phyloP scores from a whole-genome alignment of 1,140 invertebrate species.

The Asobara japonica region DNA sequence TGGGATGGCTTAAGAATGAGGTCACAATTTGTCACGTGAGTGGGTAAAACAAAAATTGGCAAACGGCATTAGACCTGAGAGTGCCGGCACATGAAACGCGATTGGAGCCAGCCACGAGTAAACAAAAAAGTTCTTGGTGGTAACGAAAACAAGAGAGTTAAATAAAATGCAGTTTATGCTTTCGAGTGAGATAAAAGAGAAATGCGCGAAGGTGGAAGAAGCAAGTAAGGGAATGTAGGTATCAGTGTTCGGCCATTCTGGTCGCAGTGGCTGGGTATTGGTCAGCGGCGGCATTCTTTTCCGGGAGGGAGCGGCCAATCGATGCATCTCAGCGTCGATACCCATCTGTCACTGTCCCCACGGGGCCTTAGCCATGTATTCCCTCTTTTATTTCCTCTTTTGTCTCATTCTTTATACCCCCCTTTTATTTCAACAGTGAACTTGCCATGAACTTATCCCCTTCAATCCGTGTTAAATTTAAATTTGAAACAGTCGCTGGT shows the following conservation, averaged over 20 bases:
- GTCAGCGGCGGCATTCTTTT: constrained; percentile 63
- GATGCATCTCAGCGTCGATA: constrained; percentile 65
- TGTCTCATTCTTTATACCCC: constrained; percentile 26
- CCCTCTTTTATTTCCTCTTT: constrained; percentile 38
- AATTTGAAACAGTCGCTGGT: not conserved
- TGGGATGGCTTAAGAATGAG: constrained; percentile 48
- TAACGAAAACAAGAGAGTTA: constrained; percentile 7
- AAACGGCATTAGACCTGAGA: constrained; percentile 24
- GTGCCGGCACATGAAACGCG: not conserved
- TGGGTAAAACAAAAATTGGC: constrained; percentile 44
- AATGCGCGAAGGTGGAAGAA: constrained; percentile 25
- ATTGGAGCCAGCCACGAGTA: not conserved
- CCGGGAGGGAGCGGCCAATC: constrained; percentile 65
- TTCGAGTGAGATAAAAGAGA: constrained; percentile 20
- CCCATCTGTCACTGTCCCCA: constrained; percentile 65
- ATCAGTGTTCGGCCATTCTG: constrained; percentile 61
- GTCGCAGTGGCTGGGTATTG: constrained; percentile 60
- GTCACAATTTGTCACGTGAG: constrained; percentile 56
- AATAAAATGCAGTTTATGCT: constrained; percentile 7
- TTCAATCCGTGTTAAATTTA: not conserved
- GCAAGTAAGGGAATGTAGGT: constrained; percentile 39
- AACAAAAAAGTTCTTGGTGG: not conserved
- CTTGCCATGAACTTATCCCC: constrained; percentile 10
- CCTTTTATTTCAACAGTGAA: constrained; percentile 23
- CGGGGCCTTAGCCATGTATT: constrained; percentile 34